These are phyloP conservation scores for Galaxea fascicularis DNA, from an alignment of 92 coral and sea anemone genomes.

Conservation along the genomic window DNA sequence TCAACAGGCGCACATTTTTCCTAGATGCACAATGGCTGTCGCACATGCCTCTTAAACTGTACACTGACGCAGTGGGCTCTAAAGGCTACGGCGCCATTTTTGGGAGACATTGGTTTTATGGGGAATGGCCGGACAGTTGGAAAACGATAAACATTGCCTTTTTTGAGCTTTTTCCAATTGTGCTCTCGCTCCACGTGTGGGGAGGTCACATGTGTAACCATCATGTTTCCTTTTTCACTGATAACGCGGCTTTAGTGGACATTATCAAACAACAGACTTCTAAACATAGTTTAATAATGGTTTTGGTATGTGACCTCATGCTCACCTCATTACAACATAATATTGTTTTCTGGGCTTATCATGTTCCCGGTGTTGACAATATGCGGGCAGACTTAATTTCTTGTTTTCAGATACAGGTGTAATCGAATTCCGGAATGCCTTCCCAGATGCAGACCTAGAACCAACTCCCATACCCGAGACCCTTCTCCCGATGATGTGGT, in stretches of 20 bases:
- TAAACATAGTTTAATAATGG: constrained; percentile 34
- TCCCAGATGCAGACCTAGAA: constrained; percentile 18
- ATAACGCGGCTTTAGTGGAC: constrained; percentile 46
- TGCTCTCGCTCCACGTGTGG: constrained; percentile 34
- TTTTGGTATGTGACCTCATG: constrained; percentile 22
- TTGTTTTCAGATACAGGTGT: constrained; percentile 16
- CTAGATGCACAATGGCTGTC: constrained; percentile 28
- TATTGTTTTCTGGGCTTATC: constrained; percentile 27
- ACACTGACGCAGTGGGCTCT: constrained; percentile 41
- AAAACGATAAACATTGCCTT: constrained; percentile 37
- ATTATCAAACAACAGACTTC: constrained; percentile 34
- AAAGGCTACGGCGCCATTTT: constrained; percentile 53
- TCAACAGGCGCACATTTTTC: constrained; percentile 52
- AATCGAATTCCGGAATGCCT: constrained; percentile 3
- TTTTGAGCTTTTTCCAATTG: constrained; percentile 50
- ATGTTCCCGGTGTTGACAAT: constrained; percentile 33
- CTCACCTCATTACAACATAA: constrained; percentile 22
- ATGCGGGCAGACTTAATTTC: constrained; percentile 34
- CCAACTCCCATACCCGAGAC: constrained; percentile 25
- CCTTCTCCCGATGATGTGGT: constrained; percentile 52
- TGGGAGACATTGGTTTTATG: constrained; percentile 51
- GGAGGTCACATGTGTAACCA: constrained; percentile 33
- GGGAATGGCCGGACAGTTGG: constrained; percentile 53
- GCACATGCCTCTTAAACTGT: constrained; percentile 19
- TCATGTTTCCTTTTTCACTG: constrained; percentile 38